These are phyloP conservation scores for Chaenogobius annularis DNA, from an alignment of 2,113 vertebrate species.

Conservation along the genomic window DNA sequence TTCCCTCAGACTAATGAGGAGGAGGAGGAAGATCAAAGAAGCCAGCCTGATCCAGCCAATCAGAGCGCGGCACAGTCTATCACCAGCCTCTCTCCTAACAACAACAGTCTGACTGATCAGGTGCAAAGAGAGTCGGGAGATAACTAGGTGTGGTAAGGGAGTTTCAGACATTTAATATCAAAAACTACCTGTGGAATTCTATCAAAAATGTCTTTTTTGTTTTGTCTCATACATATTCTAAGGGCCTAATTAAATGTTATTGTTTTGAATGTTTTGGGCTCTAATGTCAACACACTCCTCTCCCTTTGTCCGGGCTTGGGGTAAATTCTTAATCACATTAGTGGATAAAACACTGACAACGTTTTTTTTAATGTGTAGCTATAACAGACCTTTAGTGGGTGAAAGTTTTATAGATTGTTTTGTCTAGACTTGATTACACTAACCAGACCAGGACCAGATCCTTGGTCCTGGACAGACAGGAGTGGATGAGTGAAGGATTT, in stretches of 20 bases:
- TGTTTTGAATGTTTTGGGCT: no score
- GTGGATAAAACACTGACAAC: no score
- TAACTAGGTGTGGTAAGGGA: slow-evolving; percentile 55
- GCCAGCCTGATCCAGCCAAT: slow-evolving; percentile 59
- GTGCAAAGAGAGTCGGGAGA: slow-evolving; percentile 42
- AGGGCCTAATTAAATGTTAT: no score
- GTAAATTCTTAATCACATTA: no score
- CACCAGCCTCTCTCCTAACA: slow-evolving; percentile 46
- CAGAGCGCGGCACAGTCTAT: slow-evolving; percentile 50
- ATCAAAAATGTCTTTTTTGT: no score
- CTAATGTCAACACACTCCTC: no score
- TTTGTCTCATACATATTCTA: no score
- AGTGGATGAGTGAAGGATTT: slow-evolving; percentile 35
- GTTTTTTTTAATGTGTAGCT: neutral
- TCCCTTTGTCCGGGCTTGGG: no score
- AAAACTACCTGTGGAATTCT: neutral
- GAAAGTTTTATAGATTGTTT: neutral
- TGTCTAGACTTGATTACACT: slow-evolving; percentile 4
- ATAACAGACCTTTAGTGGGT: neutral
- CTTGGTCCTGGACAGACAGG: neutral
- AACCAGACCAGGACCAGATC: slow-evolving; percentile 12
- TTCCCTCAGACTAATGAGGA: slow-evolving; percentile 56
- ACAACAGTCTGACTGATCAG: slow-evolving; percentile 60
- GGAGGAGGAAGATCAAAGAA: slow-evolving; percentile 66
- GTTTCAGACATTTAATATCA: slow-evolving; percentile 23